Conservation (phyloP, 1,140 invertebrate species). For the Orussus abietinus region DNA sequence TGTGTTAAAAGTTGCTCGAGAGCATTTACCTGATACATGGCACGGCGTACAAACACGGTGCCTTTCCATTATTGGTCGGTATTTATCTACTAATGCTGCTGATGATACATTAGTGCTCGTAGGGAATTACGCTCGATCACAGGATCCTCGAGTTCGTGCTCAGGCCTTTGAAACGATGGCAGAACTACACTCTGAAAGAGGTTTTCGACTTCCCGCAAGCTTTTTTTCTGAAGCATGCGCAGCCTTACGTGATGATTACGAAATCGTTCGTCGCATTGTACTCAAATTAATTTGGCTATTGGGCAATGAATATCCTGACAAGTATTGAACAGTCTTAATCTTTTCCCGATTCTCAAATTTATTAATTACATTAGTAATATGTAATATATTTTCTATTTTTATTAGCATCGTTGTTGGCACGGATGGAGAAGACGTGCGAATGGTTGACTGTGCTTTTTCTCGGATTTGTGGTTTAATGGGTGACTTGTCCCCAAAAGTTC, state of each 20-base stretch:
- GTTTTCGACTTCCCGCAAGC: conserved; percentile 69
- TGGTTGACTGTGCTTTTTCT: conserved; percentile 96
- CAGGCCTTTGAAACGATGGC: conserved; percentile 84
- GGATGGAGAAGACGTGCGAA: conserved; percentile 72
- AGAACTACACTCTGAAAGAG: conserved; percentile 70
- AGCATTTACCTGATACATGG: conserved; percentile 49
- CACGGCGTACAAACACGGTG: conserved; percentile 50
- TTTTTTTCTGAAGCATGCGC: conserved; percentile 80
- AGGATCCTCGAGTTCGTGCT: conserved; percentile 85
- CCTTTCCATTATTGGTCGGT: conserved; percentile 48
- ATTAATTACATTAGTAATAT: conserved; percentile 3
- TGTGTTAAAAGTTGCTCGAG: conserved; percentile 43
- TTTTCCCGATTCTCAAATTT: neutral
- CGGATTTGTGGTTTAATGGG: conserved; percentile 91
- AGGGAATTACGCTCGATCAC: conserved; percentile 76
- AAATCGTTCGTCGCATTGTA: conserved; percentile 84
- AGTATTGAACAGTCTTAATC: conserved; percentile 54
- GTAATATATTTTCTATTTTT: conserved; percentile 17
- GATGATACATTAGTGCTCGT: conserved; percentile 62
- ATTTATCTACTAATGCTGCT: conserved; percentile 34
- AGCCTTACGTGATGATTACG: conserved; percentile 89
- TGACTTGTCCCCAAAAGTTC: conserved; percentile 83
- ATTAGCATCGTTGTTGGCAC: conserved; percentile 62
- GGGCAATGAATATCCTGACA: conserved; percentile 82
- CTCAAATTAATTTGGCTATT: conserved; percentile 82